A percentile compares a stretch with the other conserved stretches of the same genome.
Conservation (phyloP, 2,113 vertebrate genomes). For the Eulemur macaco region DNA sequence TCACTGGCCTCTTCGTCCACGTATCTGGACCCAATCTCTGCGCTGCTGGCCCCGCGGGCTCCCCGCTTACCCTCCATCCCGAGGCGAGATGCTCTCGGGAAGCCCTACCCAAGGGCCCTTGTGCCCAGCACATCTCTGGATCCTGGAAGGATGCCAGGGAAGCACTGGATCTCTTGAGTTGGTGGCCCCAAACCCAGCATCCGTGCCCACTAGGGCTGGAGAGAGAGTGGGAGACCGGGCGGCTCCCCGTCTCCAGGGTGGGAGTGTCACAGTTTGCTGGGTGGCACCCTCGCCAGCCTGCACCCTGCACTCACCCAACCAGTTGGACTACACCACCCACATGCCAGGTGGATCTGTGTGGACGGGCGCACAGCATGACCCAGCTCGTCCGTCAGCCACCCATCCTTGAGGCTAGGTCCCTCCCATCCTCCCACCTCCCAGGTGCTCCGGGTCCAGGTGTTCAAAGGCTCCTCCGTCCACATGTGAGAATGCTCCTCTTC, state of each 20-base stretch:
- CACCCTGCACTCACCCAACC: conserved; percentile 58
- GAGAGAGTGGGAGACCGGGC: neutral
- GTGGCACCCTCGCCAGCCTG: neutral
- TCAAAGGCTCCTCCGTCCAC: neutral
- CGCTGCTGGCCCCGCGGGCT: accelerated
- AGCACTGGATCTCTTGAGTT: neutral
- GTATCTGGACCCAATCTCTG: neutral
- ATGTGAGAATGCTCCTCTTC: neutral
- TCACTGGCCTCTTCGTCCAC: neutral
- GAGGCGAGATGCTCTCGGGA: accelerated
- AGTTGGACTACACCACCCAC: conserved; percentile 61
- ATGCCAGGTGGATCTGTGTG: conserved; percentile 24
- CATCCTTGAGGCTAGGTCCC: neutral
- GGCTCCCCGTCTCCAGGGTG: neutral
- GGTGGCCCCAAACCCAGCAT: neutral
- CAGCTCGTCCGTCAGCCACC: neutral
- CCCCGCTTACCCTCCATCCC: neutral
- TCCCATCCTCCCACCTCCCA: neutral
- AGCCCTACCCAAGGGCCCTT: neutral
- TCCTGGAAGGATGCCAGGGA: neutral
- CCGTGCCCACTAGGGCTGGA: neutral
- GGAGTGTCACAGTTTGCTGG: neutral
- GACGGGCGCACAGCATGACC: conserved; percentile 46
- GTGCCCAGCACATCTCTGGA: neutral
- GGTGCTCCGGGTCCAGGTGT: neutral